Base-by-base conservation (phyloP, 2,113 vertebrate species). In the Condylura cristata region DNA sequence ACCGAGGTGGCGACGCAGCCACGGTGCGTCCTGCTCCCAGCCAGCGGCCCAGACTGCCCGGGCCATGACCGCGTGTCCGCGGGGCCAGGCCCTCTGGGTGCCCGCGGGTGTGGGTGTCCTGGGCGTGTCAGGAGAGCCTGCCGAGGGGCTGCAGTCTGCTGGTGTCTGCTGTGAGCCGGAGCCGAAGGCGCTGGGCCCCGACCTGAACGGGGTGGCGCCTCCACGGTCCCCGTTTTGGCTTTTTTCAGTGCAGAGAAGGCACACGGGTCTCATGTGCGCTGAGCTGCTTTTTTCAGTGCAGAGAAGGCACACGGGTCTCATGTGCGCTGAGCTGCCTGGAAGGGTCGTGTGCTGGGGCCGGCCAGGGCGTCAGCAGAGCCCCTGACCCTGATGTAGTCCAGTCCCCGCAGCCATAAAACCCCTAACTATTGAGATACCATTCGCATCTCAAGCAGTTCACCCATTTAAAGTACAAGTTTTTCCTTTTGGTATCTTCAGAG, bases 181-280 rank as follows among this genome's bases (percentile, higher is more conserved):
- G 17, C 34, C 5, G 41, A 6, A 34, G 70, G 53, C 14, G 14
- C 41, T 37, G n/a, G 72, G 26, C 20, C 39, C 44, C 2, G 13
- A 26, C 41, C 39, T 4, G 13, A 2, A 5, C 12, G 26, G 7
- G 12, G 1, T 2, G 3, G 22, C 84, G 18, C 5, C 41, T 37
- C 85, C 4, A 22, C 28, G 8, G 41, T 26, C 14, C 24, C 13
- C 16, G 13, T 37, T 20, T 28, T 34, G 60, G 6, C 13, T 16
- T 51, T 3, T 26, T 16, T n/a, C 14, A 14, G 32, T 26, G 26
- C 41, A 30, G 78, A 61, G 56, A 48, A 41, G 34, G 60, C 14
- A 5, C 10, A 0, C 10, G 4, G 37, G 7, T 12, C 12, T 71
- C 39, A 0, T 3, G 5, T 34, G n/a, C n/a, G n/a, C n/a, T n/a